These are phyloP conservation scores for Lanius collurio DNA, from an alignment of 2,113 vertebrate species.

Conservation along the genomic window DNA sequence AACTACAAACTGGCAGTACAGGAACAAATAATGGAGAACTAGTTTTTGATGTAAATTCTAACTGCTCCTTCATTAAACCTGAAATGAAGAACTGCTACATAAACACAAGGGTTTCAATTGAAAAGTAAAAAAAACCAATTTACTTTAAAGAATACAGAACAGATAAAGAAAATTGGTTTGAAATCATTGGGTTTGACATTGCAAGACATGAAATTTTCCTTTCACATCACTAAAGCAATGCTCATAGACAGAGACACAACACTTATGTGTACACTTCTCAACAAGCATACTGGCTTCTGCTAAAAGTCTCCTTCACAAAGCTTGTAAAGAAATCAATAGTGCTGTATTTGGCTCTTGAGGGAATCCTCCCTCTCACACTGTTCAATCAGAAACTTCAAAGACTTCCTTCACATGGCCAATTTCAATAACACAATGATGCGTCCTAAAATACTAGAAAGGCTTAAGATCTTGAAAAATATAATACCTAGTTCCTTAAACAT, in stretches of 20 bases:
- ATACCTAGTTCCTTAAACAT: background rate
- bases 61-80: background rate
- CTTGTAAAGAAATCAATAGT: background rate
- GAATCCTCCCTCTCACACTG: background rate
- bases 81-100: background rate
- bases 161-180: background rate
- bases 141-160: background rate
- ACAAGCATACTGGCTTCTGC: background rate
- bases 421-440: background rate
- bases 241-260: background rate
- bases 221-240: background rate
- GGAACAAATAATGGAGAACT: background rate
- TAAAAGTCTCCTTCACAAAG: background rate
- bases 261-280: rapidly evolving
- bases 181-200: background rate
- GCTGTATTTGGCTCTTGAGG: background rate
- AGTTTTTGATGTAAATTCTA: background rate
- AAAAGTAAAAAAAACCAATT: background rate
- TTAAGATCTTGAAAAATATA: background rate
- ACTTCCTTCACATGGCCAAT: background rate
- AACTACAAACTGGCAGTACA: background rate
- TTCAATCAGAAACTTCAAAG: background rate
- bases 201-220: background rate
- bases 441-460: background rate
- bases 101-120: background rate